Conservation (phyloP, 2,888 invertebrate species). For the Lithophane socia region DNA sequence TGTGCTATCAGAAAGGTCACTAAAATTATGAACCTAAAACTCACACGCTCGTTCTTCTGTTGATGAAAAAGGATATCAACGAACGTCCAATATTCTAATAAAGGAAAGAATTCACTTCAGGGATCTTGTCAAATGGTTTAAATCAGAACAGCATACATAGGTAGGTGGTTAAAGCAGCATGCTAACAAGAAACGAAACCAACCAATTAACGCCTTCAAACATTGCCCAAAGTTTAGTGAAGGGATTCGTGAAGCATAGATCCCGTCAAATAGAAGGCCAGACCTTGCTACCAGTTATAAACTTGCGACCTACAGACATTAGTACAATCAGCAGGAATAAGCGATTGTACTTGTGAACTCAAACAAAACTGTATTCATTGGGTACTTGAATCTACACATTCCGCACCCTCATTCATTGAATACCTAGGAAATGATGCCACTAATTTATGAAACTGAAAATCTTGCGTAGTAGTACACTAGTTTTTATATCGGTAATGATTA, state of each 20-base stretch:
- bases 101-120: background rate
- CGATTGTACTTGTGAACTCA: background rate
- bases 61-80: background rate
- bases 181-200: conserved; percentile 10
- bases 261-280: conserved; percentile 63
- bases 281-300: background rate
- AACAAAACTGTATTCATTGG: background rate
- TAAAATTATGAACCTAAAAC: background rate
- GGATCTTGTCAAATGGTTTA: background rate
- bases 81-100: background rate
- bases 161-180: background rate
- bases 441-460: background rate
- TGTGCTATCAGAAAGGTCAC: background rate
- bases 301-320: background rate
- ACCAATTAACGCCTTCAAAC: conserved; percentile 20
- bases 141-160: background rate
- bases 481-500: background rate
- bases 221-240: conserved; percentile 58
- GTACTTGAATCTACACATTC: background rate
- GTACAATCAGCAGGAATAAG: background rate
- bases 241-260: conserved; percentile 68
- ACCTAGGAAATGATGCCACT: background rate
- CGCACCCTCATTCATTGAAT: background rate
- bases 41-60: background rate
- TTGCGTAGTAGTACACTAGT: background rate